Conservation (phyloP, 2,113 vertebrate species). For the Nanger granti region DNA sequence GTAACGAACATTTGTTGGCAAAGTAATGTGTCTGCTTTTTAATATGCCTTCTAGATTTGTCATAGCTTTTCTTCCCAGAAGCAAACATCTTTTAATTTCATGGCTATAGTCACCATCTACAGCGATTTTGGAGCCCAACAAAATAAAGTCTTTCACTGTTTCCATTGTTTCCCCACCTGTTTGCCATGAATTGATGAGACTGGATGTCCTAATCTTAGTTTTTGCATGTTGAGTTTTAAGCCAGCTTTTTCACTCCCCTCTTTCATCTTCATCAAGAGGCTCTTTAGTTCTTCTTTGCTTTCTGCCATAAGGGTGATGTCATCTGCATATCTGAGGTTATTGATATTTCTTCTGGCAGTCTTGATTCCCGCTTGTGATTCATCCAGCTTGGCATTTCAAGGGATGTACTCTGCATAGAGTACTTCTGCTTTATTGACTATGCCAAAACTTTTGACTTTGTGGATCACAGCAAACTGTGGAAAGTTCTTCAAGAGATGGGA, state of each 20-base stretch:
- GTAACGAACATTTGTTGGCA: rapidly evolving
- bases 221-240: background rate
- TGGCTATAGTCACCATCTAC: background rate
- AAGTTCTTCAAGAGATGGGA: background rate
- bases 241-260: background rate
- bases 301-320: background rate
- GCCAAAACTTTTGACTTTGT: background rate
- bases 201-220: background rate
- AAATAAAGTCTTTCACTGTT: background rate
- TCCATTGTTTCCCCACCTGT: background rate
- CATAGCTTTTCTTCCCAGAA: background rate
- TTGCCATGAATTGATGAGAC: background rate
- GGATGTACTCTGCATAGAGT: background rate
- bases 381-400: background rate
- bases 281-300: background rate
- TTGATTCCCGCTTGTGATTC: background rate
- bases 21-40: background rate
- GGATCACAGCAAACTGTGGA: background rate
- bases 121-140: background rate
- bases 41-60: background rate
- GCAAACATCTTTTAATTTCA: background rate
- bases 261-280: background rate
- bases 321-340: background rate
- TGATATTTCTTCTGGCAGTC: background rate
- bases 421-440: background rate